Percentiles rank a stretch among this genome's conserved stretches.
Evolutionary conservation across 2,113 vertebrate species (phyloP).

Genomic region (Heterochromis multidens): DNA sequence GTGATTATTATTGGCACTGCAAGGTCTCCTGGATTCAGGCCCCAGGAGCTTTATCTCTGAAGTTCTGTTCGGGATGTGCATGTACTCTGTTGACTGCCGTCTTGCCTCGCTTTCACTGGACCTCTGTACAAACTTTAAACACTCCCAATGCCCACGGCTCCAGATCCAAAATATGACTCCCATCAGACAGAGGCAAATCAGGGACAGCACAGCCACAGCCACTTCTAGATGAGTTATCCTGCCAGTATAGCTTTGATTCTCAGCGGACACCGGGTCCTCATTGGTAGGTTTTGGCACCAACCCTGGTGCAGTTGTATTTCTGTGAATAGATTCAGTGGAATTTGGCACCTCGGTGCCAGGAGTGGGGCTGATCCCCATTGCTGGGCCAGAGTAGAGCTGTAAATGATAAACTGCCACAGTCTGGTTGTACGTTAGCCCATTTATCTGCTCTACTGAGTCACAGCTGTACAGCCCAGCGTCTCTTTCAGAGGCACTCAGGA

Average conservation of each 20-base stretch:
- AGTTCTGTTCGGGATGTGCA: slow-evolving; percentile 53
- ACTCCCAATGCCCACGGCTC: slow-evolving; percentile 33
- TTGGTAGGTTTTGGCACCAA: rapidly evolving
- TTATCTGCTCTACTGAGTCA: slow-evolving; percentile 55
- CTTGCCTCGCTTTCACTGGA: slow-evolving; percentile 6
- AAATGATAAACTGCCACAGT: slow-evolving; percentile 55
- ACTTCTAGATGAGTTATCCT: slow-evolving; percentile 52
- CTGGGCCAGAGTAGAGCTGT: neutral
- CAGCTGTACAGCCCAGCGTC: slow-evolving; percentile 70
- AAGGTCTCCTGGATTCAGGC: slow-evolving; percentile 13
- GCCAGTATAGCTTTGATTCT: neutral
- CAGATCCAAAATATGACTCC: slow-evolving; percentile 63
- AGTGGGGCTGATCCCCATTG: neutral
- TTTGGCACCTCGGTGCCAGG: neutral
- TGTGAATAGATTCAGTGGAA: neutral
- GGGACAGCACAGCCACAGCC: slow-evolving; percentile 44
- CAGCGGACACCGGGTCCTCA: neutral
- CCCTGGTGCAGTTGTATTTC: neutral
- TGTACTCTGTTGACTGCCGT: slow-evolving; percentile 36
- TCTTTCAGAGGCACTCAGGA: slow-evolving; percentile 47
- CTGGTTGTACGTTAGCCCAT: slow-evolving; percentile 37
- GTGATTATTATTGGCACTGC: slow-evolving; percentile 66
- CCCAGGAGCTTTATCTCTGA: slow-evolving; percentile 47
- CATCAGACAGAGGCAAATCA: slow-evolving; percentile 57
- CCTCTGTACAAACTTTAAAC: neutral